Percentiles rank a stretch among this genome's conserved stretches.
Conservation (phyloP, 1,140 invertebrate species). For the Sycophaga agraensis region DNA sequence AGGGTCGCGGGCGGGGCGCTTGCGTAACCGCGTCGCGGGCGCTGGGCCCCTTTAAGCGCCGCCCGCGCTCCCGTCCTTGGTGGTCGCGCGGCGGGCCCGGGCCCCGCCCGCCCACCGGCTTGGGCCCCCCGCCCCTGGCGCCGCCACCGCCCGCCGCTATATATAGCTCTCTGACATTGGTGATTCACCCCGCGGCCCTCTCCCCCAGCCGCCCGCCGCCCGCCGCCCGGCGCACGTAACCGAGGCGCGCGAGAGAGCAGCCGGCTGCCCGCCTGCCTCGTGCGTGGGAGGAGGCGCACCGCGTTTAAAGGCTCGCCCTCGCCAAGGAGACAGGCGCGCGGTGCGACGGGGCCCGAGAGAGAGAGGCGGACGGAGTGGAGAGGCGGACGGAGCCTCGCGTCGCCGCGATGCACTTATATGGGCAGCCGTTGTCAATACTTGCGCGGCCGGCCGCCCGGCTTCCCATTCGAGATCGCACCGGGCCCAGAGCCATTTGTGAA, state of each 20-base stretch:
- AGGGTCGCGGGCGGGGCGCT: no score
- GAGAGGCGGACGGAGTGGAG: background rate
- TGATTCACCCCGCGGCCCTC: conserved; percentile 42
- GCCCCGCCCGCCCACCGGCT: no score
- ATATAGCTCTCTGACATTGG: conserved; percentile 54
- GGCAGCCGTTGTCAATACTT: conserved; percentile 43
- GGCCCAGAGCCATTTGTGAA: conserved; percentile 34
- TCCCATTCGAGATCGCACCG: no score
- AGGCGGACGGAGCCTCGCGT: background rate
- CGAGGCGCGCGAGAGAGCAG: background rate
- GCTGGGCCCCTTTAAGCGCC: no score
- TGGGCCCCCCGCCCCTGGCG: no score
- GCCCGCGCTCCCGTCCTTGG: no score
- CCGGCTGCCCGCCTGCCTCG: background rate
- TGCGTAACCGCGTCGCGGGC: no score
- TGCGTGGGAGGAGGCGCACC: conserved; percentile 1
- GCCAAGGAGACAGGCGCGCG: conserved; percentile 29
- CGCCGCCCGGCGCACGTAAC: conserved; percentile 2
- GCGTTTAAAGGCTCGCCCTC: background rate
- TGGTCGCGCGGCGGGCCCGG: no score
- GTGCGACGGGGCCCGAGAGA: background rate
- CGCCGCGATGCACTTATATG: conserved; percentile 47
- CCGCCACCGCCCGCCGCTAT: conserved; percentile 38
- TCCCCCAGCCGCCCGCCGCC: background rate
- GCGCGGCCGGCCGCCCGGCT: no score